These are phyloP conservation scores for Clarias magur DNA, from an alignment of 2,113 vertebrate species.

Conservation along the genomic window DNA sequence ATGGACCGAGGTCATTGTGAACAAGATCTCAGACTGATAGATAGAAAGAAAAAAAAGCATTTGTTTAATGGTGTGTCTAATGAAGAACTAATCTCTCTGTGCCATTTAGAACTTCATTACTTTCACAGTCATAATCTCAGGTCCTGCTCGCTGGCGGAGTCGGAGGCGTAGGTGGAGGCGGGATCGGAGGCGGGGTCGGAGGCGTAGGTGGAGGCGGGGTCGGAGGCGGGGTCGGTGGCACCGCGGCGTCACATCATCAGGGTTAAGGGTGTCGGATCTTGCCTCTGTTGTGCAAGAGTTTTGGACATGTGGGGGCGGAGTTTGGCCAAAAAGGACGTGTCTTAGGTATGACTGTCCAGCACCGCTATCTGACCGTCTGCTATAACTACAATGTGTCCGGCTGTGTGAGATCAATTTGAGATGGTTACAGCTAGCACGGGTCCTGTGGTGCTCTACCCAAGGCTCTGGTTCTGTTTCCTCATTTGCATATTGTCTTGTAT, in stretches of 20 bases:
- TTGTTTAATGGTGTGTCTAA: slow-evolving; percentile 1
- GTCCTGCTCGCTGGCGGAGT: not conserved
- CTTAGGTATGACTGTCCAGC: not conserved
- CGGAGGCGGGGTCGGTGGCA: too few relatives aligned
- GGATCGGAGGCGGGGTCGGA: too few relatives aligned
- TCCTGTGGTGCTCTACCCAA: too few relatives aligned
- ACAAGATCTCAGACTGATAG: not conserved
- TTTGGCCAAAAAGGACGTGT: not conserved
- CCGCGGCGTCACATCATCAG: too few relatives aligned
- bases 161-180: too few relatives aligned
- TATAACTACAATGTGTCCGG: not conserved
- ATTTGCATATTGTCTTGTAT: too few relatives aligned
- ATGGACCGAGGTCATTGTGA: not conserved
- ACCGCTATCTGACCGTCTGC: not conserved
- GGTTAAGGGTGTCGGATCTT: too few relatives aligned
- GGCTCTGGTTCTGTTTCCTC: too few relatives aligned
- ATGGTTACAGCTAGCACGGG: too few relatives aligned
- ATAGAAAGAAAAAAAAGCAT: not conserved
- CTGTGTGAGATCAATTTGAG: too few relatives aligned
- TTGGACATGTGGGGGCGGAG: not conserved
- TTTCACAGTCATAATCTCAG: not conserved
- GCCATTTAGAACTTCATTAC: not conserved
- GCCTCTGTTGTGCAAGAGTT: not conserved
- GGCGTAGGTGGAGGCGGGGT: too few relatives aligned
- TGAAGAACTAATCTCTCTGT: not conserved